Evolutionary conservation across 2,113 vertebrate genomes (phyloP).

Genomic region (Sinocyclocheilus rhinocerous): DNA sequence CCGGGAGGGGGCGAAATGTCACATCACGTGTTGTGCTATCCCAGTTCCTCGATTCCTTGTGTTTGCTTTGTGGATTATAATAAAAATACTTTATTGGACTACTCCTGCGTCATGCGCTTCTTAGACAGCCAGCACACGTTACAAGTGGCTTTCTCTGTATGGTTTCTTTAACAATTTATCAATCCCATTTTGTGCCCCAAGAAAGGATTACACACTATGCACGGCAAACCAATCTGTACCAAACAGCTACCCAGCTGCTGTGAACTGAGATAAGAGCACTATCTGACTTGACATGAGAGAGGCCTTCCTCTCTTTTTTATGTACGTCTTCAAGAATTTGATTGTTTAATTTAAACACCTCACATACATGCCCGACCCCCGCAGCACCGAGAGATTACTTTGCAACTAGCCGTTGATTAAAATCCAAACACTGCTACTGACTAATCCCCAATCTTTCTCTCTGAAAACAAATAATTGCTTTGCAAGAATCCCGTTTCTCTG

Average conservation of each 20-base stretch:
- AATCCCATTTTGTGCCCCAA: slow-evolving; percentile 22
- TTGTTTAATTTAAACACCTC: slow-evolving; percentile 46
- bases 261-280: slow-evolving; percentile 29
- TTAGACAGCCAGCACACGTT: too few species aligned
- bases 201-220: slow-evolving; percentile 34
- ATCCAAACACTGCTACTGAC: slow-evolving; percentile 28
- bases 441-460: slow-evolving; percentile 36
- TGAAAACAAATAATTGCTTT: slow-evolving; percentile 40
- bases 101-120: too few species aligned
- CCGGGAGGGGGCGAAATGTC: too few species aligned
- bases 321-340: slow-evolving; percentile 21
- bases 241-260: slow-evolving; percentile 22
- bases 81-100: too few species aligned
- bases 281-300: slow-evolving; percentile 44
- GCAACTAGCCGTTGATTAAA: slow-evolving; percentile 42
- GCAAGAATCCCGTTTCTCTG: slow-evolving; percentile 9
- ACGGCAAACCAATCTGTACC: slow-evolving; percentile 37
- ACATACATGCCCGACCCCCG: background rate
- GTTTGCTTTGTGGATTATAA: too few species aligned
- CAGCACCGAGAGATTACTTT: slow-evolving; percentile 37
- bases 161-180: slow-evolving; percentile 43
- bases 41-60: too few species aligned
- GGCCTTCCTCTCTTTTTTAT: slow-evolving; percentile 5
- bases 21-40: too few species aligned
- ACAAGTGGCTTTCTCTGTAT: slow-evolving; percentile 13